These are phyloP conservation scores for Nicator chloris DNA, from an alignment of 2,113 vertebrate genomes.

Conservation along the genomic window DNA sequence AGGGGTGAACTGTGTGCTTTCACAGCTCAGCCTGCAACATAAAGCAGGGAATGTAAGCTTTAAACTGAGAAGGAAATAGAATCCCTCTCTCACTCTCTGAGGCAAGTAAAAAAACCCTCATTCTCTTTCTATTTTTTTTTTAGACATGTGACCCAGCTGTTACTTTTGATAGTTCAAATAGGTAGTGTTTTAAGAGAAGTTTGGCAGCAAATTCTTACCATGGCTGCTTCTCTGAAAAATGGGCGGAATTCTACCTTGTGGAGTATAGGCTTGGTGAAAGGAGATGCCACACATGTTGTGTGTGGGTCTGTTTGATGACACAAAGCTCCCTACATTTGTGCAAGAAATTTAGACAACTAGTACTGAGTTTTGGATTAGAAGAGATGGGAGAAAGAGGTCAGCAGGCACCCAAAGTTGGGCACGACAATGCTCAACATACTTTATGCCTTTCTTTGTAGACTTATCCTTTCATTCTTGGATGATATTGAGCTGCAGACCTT, in stretches of 20 bases:
- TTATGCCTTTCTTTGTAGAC: not conserved
- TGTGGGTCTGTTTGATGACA: not conserved
- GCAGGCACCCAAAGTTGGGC: not conserved
- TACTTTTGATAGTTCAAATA: not conserved
- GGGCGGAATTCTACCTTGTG: not conserved
- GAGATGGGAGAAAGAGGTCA: not conserved
- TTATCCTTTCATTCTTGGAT: not conserved
- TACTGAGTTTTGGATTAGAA: not conserved
- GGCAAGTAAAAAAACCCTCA: not conserved
- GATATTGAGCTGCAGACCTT: not conserved
- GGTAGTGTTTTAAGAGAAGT: not conserved
- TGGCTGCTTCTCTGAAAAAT: not conserved
- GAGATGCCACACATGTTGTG: not conserved
- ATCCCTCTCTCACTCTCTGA: not conserved
- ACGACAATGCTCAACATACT: not conserved
- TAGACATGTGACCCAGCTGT: not conserved
- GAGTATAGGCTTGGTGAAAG: not conserved
- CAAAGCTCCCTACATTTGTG: not conserved
- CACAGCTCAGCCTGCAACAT: not conserved
- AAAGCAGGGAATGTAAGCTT: not conserved
- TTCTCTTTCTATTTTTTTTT: not conserved
- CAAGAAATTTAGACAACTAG: not conserved
- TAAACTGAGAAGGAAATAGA: conserved; percentile 5
- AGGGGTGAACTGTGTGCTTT: not conserved
- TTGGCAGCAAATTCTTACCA: not conserved